Percentiles rank a stretch among this genome's conserved stretches.
These are phyloP conservation scores for Liasis olivaceus DNA, from an alignment of 2,797 vertebrate genomes.

Conservation along the genomic window DNA sequence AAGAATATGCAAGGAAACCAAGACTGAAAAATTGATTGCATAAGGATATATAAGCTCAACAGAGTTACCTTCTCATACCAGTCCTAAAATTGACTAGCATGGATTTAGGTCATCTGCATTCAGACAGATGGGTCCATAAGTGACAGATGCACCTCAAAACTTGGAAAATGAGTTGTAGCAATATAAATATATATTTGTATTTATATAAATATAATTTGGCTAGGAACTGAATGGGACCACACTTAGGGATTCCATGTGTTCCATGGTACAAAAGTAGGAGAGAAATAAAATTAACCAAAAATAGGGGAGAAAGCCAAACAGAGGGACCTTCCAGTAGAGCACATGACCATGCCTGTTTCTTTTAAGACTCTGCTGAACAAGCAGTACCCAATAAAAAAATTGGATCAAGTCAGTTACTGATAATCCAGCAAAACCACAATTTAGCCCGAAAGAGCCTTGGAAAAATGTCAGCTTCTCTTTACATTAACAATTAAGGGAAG, in stretches of 20 bases:
- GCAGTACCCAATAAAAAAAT: constrained; percentile 25
- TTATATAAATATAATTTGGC: neutral
- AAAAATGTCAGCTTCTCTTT: constrained; percentile 29
- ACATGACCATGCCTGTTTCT: neutral
- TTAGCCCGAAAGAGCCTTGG: constrained; percentile 47
- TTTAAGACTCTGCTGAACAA: constrained; percentile 4
- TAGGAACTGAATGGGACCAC: neutral
- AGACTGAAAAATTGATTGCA: neutral
- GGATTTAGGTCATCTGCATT: neutral
- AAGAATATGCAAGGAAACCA: neutral
- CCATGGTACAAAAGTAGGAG: neutral
- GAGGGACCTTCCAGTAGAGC: neutral
- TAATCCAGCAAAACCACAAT: constrained; percentile 35
- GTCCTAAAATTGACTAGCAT: neutral
- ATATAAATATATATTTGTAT: neutral
- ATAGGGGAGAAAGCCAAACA: too few relatives aligned
- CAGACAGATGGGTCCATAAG: neutral
- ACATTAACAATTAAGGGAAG: neutral
- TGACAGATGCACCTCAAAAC: neutral
- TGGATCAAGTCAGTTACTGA: constrained; percentile 25
- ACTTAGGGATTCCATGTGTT: neutral
- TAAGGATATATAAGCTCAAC: neutral
- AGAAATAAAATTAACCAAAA: too few relatives aligned
- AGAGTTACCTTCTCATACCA: neutral
- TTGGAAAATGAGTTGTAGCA: neutral